These are phyloP conservation scores for Orchestes rusci DNA, from an alignment of 2,888 invertebrate species.

Conservation along the genomic window DNA sequence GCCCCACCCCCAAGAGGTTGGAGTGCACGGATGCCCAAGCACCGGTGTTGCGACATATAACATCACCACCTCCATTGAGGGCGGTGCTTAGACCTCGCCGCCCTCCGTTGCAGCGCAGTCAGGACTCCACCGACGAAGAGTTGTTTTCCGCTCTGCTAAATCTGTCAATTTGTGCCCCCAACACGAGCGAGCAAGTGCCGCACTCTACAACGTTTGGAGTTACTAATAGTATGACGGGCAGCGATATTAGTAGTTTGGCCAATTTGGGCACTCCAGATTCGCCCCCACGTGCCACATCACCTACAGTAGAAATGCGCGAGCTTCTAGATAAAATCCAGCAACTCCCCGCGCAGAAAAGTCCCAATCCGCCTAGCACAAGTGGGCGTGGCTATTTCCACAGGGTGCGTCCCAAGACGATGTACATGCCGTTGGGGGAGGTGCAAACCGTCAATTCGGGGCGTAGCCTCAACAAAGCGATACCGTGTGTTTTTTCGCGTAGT, in stretches of 20 bases:
- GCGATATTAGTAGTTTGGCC: constrained; percentile 63
- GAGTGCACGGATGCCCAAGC: too few relatives aligned
- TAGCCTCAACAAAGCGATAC: constrained; percentile 25
- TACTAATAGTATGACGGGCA: constrained; percentile 45
- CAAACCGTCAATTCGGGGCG: constrained; percentile 24
- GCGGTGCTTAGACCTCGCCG: constrained; percentile 11
- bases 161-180: constrained; percentile 39
- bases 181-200: constrained; percentile 30
- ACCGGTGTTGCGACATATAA: too few relatives aligned
- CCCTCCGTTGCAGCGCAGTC: constrained; percentile 30
- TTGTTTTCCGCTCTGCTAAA: constrained; percentile 42
- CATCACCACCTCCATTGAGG: constrained; percentile 7
- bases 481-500: constrained; percentile 40
- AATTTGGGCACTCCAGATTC: constrained; percentile 63
- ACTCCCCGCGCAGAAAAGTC: constrained; percentile 48
- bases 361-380: constrained; percentile 38
- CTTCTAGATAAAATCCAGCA: constrained; percentile 66
- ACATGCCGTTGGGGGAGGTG: constrained; percentile 54
- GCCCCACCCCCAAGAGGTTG: too few relatives aligned
- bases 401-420: constrained; percentile 59
- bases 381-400: constrained; percentile 46
- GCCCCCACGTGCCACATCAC: constrained; percentile 77
- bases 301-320: constrained; percentile 67
- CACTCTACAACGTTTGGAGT: constrained; percentile 37
- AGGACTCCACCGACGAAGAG: constrained; percentile 39